Evolutionary conservation across 1,140 invertebrate species (phyloP).

Genomic region (Diorhabda carinulata): DNA sequence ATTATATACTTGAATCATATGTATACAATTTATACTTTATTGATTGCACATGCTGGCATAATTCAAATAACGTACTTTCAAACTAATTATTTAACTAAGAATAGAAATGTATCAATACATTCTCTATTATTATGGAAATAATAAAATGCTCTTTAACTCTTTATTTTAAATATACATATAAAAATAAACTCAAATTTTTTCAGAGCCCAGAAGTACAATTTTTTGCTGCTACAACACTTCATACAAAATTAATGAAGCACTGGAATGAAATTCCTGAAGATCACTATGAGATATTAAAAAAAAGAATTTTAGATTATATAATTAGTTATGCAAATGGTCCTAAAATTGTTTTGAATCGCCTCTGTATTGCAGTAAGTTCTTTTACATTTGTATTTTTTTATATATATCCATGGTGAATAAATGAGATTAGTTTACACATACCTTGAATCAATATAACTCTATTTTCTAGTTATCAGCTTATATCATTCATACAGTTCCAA

Average conservation of each 20-base stretch:
- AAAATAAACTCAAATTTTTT: slow-evolving; percentile 29
- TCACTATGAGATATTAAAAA: slow-evolving; percentile 69
- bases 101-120: no score
- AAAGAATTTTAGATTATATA: slow-evolving; percentile 71
- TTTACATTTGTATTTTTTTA: background rate
- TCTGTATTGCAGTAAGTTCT: slow-evolving; percentile 79
- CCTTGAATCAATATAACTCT: no score
- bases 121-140: no score
- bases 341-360: slow-evolving; percentile 76
- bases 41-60: no score
- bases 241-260: slow-evolving; percentile 79
- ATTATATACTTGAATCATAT: slow-evolving; percentile 7
- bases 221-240: slow-evolving; percentile 85
- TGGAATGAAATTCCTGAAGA: slow-evolving; percentile 80
- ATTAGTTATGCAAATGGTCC: slow-evolving; percentile 71
- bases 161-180: no score
- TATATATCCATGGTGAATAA: no score
- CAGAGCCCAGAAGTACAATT: slow-evolving; percentile 85
- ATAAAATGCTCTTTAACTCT: no score
- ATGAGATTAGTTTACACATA: no score
- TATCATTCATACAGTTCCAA: slow-evolving; percentile 61
- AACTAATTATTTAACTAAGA: no score
- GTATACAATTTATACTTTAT: no score
- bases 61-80: no score
- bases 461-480: slow-evolving; percentile 59